Base-by-base conservation (phyloP, 2,113 vertebrate species). In the Cranoglanis bouderius region DNA sequence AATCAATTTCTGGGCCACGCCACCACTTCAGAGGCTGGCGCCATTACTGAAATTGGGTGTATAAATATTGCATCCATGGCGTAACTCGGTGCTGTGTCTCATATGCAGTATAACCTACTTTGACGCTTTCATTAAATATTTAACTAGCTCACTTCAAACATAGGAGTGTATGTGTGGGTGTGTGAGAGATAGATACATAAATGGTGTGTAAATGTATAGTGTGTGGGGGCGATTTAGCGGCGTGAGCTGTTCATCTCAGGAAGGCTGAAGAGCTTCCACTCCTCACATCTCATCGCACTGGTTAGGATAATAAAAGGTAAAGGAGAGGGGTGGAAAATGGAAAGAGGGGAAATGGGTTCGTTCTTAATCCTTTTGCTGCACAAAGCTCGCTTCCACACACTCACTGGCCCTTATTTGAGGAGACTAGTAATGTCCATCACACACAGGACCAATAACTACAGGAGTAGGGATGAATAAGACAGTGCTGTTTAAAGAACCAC, bases 91-190 rank as follows among this genome's bases (percentile, higher is more conserved):
- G 40, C 53, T 59, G 43, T 74, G 81, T 87, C 85, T 82, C 65
- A 38, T 75, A 49, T 53, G 78, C 87, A 81, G 82, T 83, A 89
- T 87, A 90, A 91, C 89, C 89, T 87, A 85, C 89, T 75, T 81
- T 86, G 77, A 91, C 61, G 87, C 84, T 84, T 88, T 67, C 83
- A 89, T 90, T 84, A 90, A 91, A 91, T 91, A 91, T 91, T 91
- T 91, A 90, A 89, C 89, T 80, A 80, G 88, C 82, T 90, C 89
- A 89, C 91, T 89, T 83, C 77, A 89, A 89, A 88, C 87, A 87
- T 80, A 57, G 65, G 57, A 51, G 74, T 51, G 75, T 35, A 46
- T 78, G 49, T 35, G 26, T 72, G 19, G 6, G 75, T 49, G 55
- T 63, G 57, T 26, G 35, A 40, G 53, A 40, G 35, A 40, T 24